These are phyloP conservation scores for Brevipalpus yothersi DNA, from an alignment of 1,140 invertebrate species.

Conservation along the genomic window DNA sequence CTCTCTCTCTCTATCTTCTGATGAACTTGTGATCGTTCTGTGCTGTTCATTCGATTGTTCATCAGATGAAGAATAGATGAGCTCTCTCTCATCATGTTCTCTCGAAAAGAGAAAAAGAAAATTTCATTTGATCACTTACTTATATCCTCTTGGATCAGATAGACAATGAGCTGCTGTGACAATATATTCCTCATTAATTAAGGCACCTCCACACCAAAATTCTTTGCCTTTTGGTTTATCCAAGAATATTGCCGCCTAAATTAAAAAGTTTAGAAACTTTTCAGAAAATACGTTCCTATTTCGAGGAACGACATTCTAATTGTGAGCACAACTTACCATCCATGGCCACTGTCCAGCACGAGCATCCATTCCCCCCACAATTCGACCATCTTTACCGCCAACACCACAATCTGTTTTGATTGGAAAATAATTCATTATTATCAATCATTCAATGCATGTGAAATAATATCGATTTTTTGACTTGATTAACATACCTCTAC, in stretches of 20 bases:
- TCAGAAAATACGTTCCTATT: neutral
- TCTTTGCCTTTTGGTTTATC: conserved; percentile 14
- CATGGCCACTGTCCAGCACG: conserved; percentile 15
- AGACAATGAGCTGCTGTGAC: conserved; percentile 43
- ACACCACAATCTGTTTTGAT: conserved; percentile 9
- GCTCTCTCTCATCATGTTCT: no score
- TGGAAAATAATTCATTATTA: no score
- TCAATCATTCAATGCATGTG: no score
- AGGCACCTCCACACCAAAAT: conserved; percentile 34
- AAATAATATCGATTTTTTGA: no score
- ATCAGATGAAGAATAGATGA: no score
- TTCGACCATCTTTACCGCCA: conserved; percentile 11
- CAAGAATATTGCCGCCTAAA: conserved; percentile 14
- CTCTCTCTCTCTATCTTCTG: no score
- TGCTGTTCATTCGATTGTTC: no score
- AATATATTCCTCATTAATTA: conserved; percentile 32
- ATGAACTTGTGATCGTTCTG: no score
- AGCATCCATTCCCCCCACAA: conserved; percentile 14
- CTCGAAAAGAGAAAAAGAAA: neutral
- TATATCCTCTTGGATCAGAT: conserved; percentile 12
- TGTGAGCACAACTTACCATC: conserved; percentile 11
- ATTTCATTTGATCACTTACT: conserved; percentile 4
- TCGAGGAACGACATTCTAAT: neutral
- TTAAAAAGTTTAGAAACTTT: neutral
- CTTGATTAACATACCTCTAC: no score